Evolutionary conservation across 2,113 vertebrate species (phyloP).

Genomic region (Nipponia nippon): DNA sequence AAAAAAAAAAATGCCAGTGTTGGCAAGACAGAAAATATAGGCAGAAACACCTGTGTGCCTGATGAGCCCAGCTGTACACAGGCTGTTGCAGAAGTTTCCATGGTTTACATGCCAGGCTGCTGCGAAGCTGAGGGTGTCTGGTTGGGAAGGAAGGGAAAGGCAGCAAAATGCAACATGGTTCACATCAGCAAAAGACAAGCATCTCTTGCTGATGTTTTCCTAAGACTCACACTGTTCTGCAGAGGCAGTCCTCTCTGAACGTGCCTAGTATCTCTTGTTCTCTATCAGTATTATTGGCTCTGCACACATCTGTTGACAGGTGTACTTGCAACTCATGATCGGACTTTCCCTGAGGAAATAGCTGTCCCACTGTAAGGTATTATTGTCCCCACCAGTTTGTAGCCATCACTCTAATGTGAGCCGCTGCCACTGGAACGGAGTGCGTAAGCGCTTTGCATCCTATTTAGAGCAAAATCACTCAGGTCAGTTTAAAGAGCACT

Average conservation of each 20-base stretch:
- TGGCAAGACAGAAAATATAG: constrained; percentile 33
- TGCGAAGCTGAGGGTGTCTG: not conserved
- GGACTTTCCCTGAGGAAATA: not conserved
- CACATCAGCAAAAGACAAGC: not conserved
- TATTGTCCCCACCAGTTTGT: not conserved
- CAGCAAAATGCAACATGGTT: not conserved
- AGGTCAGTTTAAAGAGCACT: not conserved
- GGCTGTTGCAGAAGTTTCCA: not conserved
- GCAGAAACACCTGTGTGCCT: constrained; percentile 24
- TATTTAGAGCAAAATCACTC: not conserved
- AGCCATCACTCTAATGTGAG: not conserved
- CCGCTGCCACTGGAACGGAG: not conserved
- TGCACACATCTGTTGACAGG: not conserved
- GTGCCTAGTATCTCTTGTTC: not conserved
- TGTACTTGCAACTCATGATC: not conserved
- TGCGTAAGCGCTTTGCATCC: not conserved
- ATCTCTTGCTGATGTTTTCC: not conserved
- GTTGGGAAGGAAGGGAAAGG: not conserved
- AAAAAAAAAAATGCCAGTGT: not conserved
- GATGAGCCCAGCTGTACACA: not conserved
- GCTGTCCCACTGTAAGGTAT: not conserved
- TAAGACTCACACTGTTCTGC: not conserved
- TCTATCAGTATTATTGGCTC: not conserved
- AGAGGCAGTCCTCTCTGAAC: not conserved
- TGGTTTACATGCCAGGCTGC: not conserved